These are phyloP conservation scores for Brachyptera putata DNA, from an alignment of 2,888 invertebrate species.

Conservation along the genomic window DNA sequence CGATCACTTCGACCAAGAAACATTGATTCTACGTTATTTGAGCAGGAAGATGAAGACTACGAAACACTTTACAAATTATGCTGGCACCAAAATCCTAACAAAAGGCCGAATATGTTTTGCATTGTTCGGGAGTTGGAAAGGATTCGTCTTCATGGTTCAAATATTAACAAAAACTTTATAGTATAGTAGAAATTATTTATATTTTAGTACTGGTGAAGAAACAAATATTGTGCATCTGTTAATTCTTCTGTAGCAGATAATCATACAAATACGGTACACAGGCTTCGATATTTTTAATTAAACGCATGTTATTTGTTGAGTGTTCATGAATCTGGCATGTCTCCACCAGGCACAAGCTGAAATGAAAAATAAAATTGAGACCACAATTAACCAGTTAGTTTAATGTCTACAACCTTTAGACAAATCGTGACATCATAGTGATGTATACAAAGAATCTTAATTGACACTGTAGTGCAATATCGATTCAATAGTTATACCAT, in stretches of 20 bases:
- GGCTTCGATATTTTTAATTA: no score
- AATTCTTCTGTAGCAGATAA: neutral
- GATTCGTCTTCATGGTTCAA: neutral
- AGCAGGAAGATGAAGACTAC: conserved; percentile 39
- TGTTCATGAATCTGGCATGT: conserved; percentile 62
- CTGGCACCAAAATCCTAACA: conserved; percentile 40
- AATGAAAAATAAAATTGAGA: conserved; percentile 42
- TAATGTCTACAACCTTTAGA: neutral
- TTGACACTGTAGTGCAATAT: neutral
- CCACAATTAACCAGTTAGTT: neutral
- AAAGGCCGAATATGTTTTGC: conserved; percentile 40
- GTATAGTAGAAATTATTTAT: neutral
- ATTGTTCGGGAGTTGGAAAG: conserved; percentile 33
- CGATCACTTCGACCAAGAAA: conserved; percentile 30
- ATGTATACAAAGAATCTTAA: neutral
- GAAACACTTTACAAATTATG: conserved; percentile 41
- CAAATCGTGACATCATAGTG: neutral
- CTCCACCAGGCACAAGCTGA: conserved; percentile 74
- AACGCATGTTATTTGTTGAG: no score
- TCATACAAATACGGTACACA: no score
- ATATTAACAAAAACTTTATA: neutral
- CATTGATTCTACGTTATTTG: no score
- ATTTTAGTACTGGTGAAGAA: neutral
- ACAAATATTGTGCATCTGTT: neutral
- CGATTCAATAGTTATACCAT: no score